phyloP scores from a whole-genome alignment of 2,888 invertebrate species.

The Blomia tropicalis region DNA sequence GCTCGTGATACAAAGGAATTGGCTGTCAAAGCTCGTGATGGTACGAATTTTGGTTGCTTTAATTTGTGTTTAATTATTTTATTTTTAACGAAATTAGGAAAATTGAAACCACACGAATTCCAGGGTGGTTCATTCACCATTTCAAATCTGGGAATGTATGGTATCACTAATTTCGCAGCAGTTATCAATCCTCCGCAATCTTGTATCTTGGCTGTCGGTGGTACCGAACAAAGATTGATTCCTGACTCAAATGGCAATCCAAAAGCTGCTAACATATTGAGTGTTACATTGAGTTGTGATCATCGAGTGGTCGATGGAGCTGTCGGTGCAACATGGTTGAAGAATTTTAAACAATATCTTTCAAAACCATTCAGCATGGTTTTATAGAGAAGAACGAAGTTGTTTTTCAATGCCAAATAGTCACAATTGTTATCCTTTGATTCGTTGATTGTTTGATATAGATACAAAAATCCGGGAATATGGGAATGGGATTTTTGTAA shows the following conservation, averaged over 20 bases:
- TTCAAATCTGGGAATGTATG: slow-evolving; percentile 53
- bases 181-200: slow-evolving; percentile 58
- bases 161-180: slow-evolving; percentile 48
- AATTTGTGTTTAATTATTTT: neutral
- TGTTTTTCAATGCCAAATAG: no score
- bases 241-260: slow-evolving; percentile 38
- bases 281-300: slow-evolving; percentile 53
- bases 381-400: slow-evolving; percentile 45
- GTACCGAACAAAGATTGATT: slow-evolving; percentile 55
- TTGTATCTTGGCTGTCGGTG: slow-evolving; percentile 78
- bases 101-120: slow-evolving; percentile 79
- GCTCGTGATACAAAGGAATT: slow-evolving; percentile 59
- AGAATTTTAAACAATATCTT: slow-evolving; percentile 66
- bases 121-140: slow-evolving; percentile 47
- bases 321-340: slow-evolving; percentile 88
- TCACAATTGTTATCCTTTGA: neutral
- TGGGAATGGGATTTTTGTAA: no score
- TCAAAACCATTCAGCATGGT: slow-evolving; percentile 90
- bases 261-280: slow-evolving; percentile 50
- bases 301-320: slow-evolving; percentile 44
- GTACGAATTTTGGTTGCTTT: slow-evolving; percentile 33
- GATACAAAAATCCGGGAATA: no score
- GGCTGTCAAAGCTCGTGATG: slow-evolving; percentile 69
- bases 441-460: neutral
- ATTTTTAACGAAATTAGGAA: slow-evolving; percentile 41